Conservation (phyloP, 2,888 invertebrate genomes). For the Andrena dorsata region DNA sequence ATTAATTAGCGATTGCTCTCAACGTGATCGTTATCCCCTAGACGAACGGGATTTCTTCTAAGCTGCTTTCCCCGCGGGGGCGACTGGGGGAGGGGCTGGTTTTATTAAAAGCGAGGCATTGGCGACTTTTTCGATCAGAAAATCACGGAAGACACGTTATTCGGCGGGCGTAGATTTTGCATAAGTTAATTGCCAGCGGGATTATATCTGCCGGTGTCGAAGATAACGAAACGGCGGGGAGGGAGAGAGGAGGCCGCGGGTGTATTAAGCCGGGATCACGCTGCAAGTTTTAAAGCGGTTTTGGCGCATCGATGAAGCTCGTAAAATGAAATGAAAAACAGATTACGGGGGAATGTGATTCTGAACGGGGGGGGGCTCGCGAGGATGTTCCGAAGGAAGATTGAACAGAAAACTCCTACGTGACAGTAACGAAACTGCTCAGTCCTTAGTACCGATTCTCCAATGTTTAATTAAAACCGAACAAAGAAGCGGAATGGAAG, state of each 20-base stretch:
- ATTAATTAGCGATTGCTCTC: conserved; percentile 42
- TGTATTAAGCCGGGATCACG: conserved; percentile 16
- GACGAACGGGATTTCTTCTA: neutral
- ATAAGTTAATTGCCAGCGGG: conserved; percentile 55
- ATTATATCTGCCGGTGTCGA: conserved; percentile 31
- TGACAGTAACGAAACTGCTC: too few species aligned
- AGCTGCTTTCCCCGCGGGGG: neutral
- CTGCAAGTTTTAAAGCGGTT: conserved; percentile 11
- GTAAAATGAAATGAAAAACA: conserved; percentile 34
- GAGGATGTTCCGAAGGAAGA: neutral
- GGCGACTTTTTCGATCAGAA: conserved; percentile 21
- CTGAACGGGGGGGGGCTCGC: too few species aligned
- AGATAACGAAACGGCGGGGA: conserved; percentile 18
- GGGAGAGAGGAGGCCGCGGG: neutral
- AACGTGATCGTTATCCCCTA: conserved; percentile 23
- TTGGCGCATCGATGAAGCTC: conserved; percentile 6
- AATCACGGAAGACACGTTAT: conserved; percentile 26
- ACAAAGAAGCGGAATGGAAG: too few species aligned
- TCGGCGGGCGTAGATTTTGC: conserved; percentile 48
- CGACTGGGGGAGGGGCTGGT: neutral
- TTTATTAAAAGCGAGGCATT: conserved; percentile 1
- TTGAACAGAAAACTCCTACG: neutral
- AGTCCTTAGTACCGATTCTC: too few species aligned
- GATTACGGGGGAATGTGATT: conserved; percentile 1
- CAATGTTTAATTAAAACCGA: too few species aligned